These are phyloP conservation scores for Siniperca scherzeri DNA, from an alignment of 2,797 vertebrate genomes.

Conservation along the genomic window DNA sequence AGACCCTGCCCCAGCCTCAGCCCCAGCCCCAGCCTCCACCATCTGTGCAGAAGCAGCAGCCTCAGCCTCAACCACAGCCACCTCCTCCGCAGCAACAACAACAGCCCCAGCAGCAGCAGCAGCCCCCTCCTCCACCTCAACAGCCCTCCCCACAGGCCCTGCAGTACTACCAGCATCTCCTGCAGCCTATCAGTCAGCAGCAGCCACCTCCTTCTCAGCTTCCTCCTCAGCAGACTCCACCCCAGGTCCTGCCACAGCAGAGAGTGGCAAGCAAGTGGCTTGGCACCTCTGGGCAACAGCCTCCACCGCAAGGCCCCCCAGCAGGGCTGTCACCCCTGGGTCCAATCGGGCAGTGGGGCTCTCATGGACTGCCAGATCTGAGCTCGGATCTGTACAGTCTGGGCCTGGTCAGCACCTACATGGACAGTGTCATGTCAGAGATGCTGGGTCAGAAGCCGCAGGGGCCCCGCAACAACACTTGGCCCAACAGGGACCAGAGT, in stretches of 20 bases:
- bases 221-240: constrained; percentile 84
- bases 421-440: constrained; percentile 98
- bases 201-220: constrained; percentile 84
- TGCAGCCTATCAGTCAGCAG: constrained; percentile 92
- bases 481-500: constrained; percentile 99
- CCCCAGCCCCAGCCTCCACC: constrained; percentile 67
- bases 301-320: constrained; percentile 84
- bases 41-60: constrained; percentile 68
- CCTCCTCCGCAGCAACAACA: constrained; percentile 74
- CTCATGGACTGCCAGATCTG: constrained; percentile 91
- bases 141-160: constrained; percentile 86
- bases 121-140: constrained; percentile 67
- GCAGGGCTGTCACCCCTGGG: constrained; percentile 91
- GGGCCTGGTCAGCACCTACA: constrained; percentile 97
- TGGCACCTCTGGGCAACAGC: constrained; percentile 87
- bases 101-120: constrained; percentile 72
- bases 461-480: constrained; percentile 98
- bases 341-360: constrained; percentile 93
- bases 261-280: constrained; percentile 93
- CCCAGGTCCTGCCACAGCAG: constrained; percentile 86
- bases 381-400: constrained; percentile 98
- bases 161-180: constrained; percentile 96
- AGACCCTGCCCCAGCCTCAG: constrained; percentile 83
- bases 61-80: constrained; percentile 71
- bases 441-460: constrained; percentile 97